These are phyloP conservation scores for Phodopus roborovskii DNA, from an alignment of 2,113 vertebrate genomes.

Conservation along the genomic window DNA sequence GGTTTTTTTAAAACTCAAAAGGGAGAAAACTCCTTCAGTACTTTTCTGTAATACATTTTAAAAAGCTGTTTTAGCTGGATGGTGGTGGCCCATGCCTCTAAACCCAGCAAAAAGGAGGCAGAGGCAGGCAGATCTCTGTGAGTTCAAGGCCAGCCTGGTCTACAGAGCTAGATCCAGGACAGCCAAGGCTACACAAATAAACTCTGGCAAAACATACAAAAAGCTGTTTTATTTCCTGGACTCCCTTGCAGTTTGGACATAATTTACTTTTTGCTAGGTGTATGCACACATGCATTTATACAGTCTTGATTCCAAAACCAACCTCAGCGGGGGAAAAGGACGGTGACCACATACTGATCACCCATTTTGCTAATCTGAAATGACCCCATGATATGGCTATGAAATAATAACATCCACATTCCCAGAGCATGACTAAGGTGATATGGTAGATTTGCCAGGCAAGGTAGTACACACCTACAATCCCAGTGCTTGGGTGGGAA, in stretches of 20 bases:
- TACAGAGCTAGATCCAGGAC: not conserved
- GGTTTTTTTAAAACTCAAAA: not conserved
- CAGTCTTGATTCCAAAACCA: slow-evolving; percentile 39
- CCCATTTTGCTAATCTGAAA: slow-evolving; percentile 31
- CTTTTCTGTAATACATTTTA: not conserved
- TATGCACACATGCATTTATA: not conserved
- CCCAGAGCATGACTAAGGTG: not conserved
- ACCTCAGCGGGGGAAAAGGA: not conserved
- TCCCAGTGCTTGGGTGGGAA: not conserved
- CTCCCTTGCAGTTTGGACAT: not conserved
- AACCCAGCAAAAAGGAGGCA: not conserved
- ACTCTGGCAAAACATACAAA: not conserved
- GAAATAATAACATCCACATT: not conserved
- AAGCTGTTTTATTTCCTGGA: slow-evolving; percentile 17
- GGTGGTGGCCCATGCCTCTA: not conserved
- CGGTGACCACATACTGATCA: not conserved
- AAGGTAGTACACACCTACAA: not conserved
- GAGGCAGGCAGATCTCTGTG: not conserved
- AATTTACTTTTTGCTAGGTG: slow-evolving; percentile 7
- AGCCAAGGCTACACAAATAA: not conserved
- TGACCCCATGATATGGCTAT: not conserved
- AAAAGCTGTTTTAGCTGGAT: not conserved
- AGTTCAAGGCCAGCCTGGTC: not conserved
- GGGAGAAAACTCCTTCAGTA: not conserved
- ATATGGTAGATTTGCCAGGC: not conserved